Evolutionary conservation across 2,888 invertebrate species (phyloP).

Genomic region (Lithophane socia): DNA sequence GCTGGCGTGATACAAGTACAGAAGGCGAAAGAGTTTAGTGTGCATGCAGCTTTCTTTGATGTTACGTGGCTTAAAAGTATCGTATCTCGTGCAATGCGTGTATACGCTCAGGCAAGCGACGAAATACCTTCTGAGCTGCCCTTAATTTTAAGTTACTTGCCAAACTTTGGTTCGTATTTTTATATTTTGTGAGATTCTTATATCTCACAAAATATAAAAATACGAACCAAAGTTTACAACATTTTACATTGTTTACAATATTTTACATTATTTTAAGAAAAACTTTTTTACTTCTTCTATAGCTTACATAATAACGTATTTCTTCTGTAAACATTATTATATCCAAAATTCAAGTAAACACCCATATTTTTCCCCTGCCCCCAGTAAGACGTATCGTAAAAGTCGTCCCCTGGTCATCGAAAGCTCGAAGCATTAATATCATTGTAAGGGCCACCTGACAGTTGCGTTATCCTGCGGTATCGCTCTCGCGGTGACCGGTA

Average conservation of each 20-base stretch:
- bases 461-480: constrained; percentile 77
- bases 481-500: constrained; percentile 74
- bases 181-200: too few species aligned
- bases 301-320: background rate
- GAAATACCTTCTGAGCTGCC: background rate
- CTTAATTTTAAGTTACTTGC: background rate
- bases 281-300: too few species aligned
- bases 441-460: constrained; percentile 80
- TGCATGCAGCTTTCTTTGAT: background rate
- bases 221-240: too few species aligned
- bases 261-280: too few species aligned
- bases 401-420: constrained; percentile 63
- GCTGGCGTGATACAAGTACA: constrained; percentile 3
- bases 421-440: constrained; percentile 78
- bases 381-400: constrained; percentile 67
- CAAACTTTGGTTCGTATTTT: background rate
- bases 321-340: constrained; percentile 13
- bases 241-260: too few species aligned
- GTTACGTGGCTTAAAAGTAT: too few species aligned
- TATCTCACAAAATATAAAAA: too few species aligned
- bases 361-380: constrained; percentile 41
- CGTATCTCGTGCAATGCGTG: too few species aligned
- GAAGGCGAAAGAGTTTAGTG: background rate
- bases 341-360: constrained; percentile 41
- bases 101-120: background rate